phyloP scores from a whole-genome alignment of 2,797 vertebrate genomes.

The Rallus crepitans region DNA sequence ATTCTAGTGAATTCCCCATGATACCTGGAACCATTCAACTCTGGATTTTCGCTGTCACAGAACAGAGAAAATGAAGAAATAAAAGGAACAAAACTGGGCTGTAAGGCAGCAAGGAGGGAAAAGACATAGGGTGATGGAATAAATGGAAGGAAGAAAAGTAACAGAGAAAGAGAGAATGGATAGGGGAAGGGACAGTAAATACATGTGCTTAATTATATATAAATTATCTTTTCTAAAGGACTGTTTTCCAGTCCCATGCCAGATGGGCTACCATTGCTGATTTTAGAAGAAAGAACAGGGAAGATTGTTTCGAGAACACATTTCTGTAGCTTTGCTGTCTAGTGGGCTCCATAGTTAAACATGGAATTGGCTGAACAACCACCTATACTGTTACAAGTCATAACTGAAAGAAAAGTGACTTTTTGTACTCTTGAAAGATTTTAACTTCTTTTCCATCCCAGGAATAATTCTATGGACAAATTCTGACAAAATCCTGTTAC shows the following conservation, averaged over 20 bases:
- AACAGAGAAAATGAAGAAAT: not conserved
- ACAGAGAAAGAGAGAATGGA: not conserved
- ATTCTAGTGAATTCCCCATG: not conserved
- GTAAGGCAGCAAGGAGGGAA: not conserved
- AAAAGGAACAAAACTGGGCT: not conserved
- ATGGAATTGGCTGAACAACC: not conserved
- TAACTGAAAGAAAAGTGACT: not conserved
- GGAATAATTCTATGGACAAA: not conserved
- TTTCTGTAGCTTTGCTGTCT: not conserved
- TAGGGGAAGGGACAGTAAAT: not conserved
- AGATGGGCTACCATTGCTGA: not conserved
- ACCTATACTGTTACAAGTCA: not conserved
- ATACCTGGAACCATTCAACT: not conserved
- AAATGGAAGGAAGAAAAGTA: not conserved
- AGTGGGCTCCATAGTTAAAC: not conserved
- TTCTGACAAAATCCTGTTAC: not conserved
- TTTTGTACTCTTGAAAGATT: not conserved
- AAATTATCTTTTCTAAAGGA: not conserved
- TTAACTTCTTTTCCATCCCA: not conserved
- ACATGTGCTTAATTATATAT: rapidly evolving
- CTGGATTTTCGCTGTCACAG: not conserved
- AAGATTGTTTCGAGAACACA: not conserved
- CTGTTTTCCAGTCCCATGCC: not conserved
- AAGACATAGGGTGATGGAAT: not conserved
- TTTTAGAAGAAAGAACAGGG: not conserved